These are phyloP conservation scores for Pocillopora meandrina DNA, from an alignment of 92 coral and sea anemone species.

Conservation along the genomic window DNA sequence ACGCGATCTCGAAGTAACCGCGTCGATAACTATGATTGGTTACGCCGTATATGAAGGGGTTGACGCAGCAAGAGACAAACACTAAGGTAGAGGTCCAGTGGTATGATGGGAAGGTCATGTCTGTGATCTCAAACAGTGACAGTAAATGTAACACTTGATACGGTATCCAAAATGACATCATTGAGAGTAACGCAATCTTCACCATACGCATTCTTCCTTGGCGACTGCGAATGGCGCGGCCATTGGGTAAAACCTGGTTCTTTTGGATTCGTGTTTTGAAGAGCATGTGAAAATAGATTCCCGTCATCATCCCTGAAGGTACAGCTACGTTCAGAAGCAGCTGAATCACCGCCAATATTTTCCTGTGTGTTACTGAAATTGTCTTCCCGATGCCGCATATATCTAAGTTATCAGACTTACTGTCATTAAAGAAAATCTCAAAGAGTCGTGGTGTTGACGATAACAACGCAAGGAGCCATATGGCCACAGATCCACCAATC, in stretches of 20 bases:
- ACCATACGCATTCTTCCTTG: conserved; percentile 42
- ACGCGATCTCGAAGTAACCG: conserved; percentile 48
- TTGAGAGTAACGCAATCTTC: conserved; percentile 30
- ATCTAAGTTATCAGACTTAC: background rate
- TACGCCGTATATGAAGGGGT: conserved; percentile 49
- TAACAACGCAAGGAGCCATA: conserved; percentile 19
- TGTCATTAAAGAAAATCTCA: background rate
- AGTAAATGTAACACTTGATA: conserved; percentile 30
- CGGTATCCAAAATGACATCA: conserved; percentile 41
- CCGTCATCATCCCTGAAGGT: conserved; percentile 30
- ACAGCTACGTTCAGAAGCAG: conserved; percentile 25
- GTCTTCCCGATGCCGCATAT: conserved; percentile 24
- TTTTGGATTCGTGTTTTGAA: conserved; percentile 18
- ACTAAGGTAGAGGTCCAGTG: conserved; percentile 32
- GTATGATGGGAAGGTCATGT: background rate
- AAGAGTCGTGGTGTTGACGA: conserved; percentile 29
- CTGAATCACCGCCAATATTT: conserved; percentile 23
- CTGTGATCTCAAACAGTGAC: conserved; percentile 13
- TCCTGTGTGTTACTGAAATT: background rate
- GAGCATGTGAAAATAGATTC: conserved; percentile 35
- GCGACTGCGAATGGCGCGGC: conserved; percentile 25
- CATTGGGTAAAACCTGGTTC: conserved; percentile 33
- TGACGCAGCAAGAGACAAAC: conserved; percentile 21
- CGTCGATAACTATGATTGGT: conserved; percentile 39
- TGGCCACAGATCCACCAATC: conserved; percentile 6